Percentiles rank a stretch among this genome's conserved stretches.
Evolutionary conservation across 2,113 vertebrate species (phyloP).

Genomic region (Ondatra zibethicus): DNA sequence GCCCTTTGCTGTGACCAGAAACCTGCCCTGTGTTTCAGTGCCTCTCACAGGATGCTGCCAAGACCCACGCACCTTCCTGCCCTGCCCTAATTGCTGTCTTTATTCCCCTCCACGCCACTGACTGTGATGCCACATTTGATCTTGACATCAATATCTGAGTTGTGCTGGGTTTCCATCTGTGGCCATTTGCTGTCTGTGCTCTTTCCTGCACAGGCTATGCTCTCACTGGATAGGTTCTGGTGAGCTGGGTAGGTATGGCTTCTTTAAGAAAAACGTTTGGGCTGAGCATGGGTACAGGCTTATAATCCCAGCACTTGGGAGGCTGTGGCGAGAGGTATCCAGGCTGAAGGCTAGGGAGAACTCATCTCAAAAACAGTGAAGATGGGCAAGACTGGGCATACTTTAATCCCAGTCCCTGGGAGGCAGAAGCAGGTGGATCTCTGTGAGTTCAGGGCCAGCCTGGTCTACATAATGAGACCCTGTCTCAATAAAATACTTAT

Average conservation of each 20-base stretch:
- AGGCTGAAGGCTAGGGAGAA: neutral
- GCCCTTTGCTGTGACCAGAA: neutral
- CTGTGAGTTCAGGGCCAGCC: neutral
- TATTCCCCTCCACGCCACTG: neutral
- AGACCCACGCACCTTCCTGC: neutral
- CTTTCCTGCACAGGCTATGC: neutral
- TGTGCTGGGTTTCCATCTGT: neutral
- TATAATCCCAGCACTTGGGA: neutral
- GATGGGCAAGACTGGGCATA: too few relatives aligned
- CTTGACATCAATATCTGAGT: neutral
- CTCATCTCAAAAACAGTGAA: neutral
- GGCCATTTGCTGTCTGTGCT: neutral
- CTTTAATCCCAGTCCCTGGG: neutral
- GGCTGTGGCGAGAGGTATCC: neutral
- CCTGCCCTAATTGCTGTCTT: neutral
- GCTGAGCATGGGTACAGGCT: neutral
- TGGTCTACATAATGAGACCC: neutral
- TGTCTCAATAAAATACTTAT: neutral
- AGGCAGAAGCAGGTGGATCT: neutral
- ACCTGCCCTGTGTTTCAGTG: neutral
- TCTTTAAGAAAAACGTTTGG: neutral
- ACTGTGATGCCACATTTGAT: rapidly evolving
- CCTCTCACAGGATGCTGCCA: neutral
- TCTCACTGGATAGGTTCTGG: neutral
- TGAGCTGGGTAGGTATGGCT: neutral